These are phyloP conservation scores for Rhinopomastus cyanomelas DNA, from an alignment of 2,113 vertebrate species.

Conservation along the genomic window DNA sequence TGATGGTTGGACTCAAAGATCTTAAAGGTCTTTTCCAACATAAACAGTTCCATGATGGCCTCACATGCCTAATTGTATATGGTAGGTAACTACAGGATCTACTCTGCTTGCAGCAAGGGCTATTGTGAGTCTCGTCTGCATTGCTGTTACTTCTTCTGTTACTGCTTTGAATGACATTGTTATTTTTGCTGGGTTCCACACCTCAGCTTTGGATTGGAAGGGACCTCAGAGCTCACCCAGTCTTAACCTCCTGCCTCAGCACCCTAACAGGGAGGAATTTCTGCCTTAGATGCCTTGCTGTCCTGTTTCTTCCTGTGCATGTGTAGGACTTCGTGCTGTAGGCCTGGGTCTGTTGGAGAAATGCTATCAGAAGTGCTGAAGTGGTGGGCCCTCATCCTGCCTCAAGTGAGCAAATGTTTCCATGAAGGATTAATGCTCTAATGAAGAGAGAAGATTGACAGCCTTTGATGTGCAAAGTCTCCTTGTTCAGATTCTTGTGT, in stretches of 20 bases:
- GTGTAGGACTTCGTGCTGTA: not conserved
- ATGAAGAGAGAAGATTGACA: not conserved
- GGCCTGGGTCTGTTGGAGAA: not conserved
- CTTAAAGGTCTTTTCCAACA: no score
- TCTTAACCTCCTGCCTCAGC: no score
- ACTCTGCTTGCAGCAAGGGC: not conserved
- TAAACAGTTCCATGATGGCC: not conserved
- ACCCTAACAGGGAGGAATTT: no score
- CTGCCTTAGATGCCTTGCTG: not conserved
- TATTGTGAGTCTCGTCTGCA: not conserved
- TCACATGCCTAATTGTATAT: not conserved
- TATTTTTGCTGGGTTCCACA: not conserved
- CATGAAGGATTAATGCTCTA: not conserved
- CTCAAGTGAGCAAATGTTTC: not conserved
- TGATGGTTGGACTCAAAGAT: no score
- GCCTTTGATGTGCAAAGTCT: not conserved
- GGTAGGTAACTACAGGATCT: rapidly evolving
- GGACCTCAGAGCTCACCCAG: no score
- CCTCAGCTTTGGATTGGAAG: no score
- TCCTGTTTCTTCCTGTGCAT: not conserved
- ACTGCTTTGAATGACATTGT: not conserved
- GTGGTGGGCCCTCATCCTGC: not conserved
- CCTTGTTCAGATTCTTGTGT: not conserved
- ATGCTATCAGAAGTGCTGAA: not conserved
- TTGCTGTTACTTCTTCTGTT: not conserved